Percentiles rank a stretch among this genome's conserved stretches.
These are phyloP conservation scores for Drosophila birchii DNA, from an alignment of 2,888 invertebrate genomes.

Conservation along the genomic window DNA sequence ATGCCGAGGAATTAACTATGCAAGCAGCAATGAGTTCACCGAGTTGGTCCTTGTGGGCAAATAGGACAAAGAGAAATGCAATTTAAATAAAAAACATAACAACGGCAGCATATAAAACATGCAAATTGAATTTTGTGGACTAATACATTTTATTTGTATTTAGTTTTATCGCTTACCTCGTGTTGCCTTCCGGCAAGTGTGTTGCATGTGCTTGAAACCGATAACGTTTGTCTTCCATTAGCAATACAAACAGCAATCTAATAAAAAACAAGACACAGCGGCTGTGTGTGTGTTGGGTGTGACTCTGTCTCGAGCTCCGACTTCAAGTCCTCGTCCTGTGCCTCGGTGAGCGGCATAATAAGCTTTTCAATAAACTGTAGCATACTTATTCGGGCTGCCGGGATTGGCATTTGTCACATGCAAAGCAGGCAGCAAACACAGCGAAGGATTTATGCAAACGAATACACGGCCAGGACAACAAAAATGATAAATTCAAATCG, in stretches of 20 bases:
- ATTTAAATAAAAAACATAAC: constrained; percentile 16
- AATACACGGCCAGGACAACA: constrained; percentile 28
- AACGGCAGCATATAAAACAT: constrained; percentile 8
- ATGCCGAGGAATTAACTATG: constrained; percentile 54
- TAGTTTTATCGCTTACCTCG: constrained; percentile 14
- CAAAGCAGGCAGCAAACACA: constrained; percentile 24
- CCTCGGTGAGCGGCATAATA: constrained; percentile 40
- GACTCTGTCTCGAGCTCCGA: not conserved
- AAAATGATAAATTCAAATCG: constrained; percentile 47
- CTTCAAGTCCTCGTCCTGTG: constrained; percentile 3
- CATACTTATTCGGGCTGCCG: constrained; percentile 22
- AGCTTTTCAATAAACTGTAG: constrained; percentile 58
- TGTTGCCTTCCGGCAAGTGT: constrained; percentile 25
- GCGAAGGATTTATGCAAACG: constrained; percentile 47
- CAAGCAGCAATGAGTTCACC: constrained; percentile 14
- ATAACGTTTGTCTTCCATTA: constrained; percentile 67
- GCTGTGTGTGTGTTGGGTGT: not conserved
- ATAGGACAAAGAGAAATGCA: constrained; percentile 6
- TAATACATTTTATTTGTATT: constrained; percentile 34
- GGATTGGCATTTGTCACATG: constrained; percentile 48
- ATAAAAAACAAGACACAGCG: constrained; percentile 22
- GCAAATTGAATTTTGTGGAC: constrained; percentile 49
- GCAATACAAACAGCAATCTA: constrained; percentile 53
- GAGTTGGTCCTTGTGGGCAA: constrained; percentile 7
- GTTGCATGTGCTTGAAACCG: constrained; percentile 43